These are phyloP conservation scores for Timandra comae DNA, from an alignment of 2,888 invertebrate genomes.

Conservation along the genomic window DNA sequence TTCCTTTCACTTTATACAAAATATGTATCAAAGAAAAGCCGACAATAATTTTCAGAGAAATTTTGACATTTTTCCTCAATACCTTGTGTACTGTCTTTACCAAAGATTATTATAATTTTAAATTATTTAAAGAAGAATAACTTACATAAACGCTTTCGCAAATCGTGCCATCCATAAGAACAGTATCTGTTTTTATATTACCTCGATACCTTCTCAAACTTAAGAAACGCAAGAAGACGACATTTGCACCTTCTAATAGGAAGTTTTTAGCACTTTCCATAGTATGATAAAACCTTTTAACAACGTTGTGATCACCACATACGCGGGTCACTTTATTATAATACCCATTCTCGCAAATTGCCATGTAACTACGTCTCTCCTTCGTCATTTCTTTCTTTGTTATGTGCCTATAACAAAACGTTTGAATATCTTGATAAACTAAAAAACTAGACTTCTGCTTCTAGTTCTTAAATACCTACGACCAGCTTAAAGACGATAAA, in stretches of 20 bases:
- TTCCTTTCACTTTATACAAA: no score
- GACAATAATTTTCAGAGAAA: no score
- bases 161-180: constrained; percentile 77
- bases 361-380: constrained; percentile 73
- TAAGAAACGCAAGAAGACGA: constrained; percentile 78
- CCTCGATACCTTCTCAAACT: constrained; percentile 73
- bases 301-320: constrained; percentile 58
- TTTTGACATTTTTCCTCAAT: no score
- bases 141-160: constrained; percentile 79
- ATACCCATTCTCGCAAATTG: constrained; percentile 73
- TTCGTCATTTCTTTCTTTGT: constrained; percentile 55
- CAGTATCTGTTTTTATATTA: constrained; percentile 70
- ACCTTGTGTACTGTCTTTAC: no score
- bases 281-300: constrained; percentile 69
- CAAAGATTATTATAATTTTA: no score
- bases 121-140: no score
- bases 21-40: no score
- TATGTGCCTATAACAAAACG: constrained; percentile 46
- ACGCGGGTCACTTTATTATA: constrained; percentile 70
- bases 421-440: not conserved
- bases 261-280: constrained; percentile 67
- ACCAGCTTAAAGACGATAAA: no score
- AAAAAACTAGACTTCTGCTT: constrained; percentile 1
- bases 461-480: no score
- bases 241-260: constrained; percentile 79